Evolutionary conservation across 2,797 vertebrate species (phyloP).

Genomic region (Helarctos malayanus): DNA sequence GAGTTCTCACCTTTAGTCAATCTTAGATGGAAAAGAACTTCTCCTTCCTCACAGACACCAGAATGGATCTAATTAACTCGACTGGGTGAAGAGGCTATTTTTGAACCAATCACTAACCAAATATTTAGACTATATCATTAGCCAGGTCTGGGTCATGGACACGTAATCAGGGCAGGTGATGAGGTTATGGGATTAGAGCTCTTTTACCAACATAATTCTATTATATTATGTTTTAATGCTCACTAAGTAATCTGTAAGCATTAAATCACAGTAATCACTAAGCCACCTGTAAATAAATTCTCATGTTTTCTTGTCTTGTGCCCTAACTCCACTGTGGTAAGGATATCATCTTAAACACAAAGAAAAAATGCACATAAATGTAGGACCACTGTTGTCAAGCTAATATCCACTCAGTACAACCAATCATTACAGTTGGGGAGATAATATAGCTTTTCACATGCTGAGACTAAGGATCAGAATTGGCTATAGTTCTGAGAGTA

Average conservation of each 20-base stretch:
- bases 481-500: neutral
- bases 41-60: neutral
- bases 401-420: neutral
- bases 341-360: conserved; percentile 7
- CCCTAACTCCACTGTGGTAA: neutral
- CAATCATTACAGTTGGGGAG: neutral
- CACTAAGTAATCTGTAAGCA: neutral
- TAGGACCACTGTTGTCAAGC: neutral
- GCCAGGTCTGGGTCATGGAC: neutral
- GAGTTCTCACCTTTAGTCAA: neutral
- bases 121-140: neutral
- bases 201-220: neutral
- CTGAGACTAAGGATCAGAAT: neutral
- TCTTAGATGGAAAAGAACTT: neutral
- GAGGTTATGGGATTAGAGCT: neutral
- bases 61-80: neutral
- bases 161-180: neutral
- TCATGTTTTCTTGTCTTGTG: neutral
- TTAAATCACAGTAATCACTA: neutral
- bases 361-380: neutral
- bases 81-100: neutral
- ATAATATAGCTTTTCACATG: neutral
- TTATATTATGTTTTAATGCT: neutral
- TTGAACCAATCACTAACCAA: neutral
- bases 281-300: neutral